Base-by-base conservation (phyloP, 2,888 invertebrate species). In the Dryobota labecula region DNA sequence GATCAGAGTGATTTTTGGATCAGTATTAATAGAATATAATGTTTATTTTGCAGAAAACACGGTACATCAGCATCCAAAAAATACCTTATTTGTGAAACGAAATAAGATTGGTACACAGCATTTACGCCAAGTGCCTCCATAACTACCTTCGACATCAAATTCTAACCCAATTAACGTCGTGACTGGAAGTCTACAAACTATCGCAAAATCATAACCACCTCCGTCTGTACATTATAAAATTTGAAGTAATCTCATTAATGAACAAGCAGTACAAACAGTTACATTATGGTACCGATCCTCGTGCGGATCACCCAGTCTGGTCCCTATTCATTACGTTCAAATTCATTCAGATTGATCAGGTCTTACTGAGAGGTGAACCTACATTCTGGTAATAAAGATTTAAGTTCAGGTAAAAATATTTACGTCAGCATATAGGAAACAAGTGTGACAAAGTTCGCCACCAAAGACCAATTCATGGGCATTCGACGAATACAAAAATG, bases 281-380 rank as follows among this genome's bases (percentile, higher is more conserved):
- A 67, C 53, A 58, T 54, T 45, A 36, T 47, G 30, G 61, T 30
- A 54, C 49, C 13, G 30, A 63, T 63, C 54, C 66, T 24, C 43
- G 49, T 30, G 49, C 58, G 47, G 51, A 80, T 70, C 69, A 60
- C 61, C 38, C 20, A 45, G 51, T 27, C 43, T 63, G 27, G 24
- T 71, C 56, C 54, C 56, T 78, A 78, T 66, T 77, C 70, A 82
- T 82, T 79, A 82, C 64, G 79, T 82, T 77, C 68, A 68, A 85
- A 84, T 78, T 64, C 45, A 81, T 78, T 76, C 63, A 20, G 20
- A 41, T 24, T 45, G 20, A 61, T 68, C 20, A 30, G 47, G 66
- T 24, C 30, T 30, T 30, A 70, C 56, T 73, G 24, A 11, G 1
- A 54, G 51, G 54, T 53, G 27, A 53, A 54, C 56, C 2, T 0